Percentiles rank a stretch among this genome's conserved stretches.
These are phyloP conservation scores for Merops nubicus DNA, from an alignment of 2,113 vertebrate species.

Conservation along the genomic window DNA sequence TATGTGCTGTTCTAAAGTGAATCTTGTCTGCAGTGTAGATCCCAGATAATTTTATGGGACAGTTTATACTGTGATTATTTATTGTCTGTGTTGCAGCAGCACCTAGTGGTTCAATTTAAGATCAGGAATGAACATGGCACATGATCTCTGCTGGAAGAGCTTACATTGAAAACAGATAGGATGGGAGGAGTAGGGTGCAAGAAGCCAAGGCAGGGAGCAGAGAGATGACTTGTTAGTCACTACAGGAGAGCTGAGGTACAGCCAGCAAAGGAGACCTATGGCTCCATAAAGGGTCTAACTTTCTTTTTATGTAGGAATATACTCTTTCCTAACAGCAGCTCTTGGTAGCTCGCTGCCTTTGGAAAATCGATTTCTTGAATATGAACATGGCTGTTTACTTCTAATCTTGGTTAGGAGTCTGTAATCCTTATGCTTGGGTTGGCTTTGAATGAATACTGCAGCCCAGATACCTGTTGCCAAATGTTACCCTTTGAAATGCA, in stretches of 20 bases:
- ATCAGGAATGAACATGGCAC: neutral
- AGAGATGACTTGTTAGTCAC: neutral
- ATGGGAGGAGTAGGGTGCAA: neutral
- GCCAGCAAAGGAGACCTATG: neutral
- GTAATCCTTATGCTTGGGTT: neutral
- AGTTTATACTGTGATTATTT: neutral
- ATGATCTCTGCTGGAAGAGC: neutral
- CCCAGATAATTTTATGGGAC: neutral
- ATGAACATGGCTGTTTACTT: neutral
- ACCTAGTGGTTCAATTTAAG: constrained; percentile 61
- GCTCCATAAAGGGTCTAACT: neutral
- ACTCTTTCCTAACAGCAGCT: neutral
- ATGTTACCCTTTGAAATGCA: neutral
- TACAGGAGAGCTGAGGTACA: neutral
- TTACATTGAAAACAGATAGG: neutral
- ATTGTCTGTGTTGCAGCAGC: constrained; percentile 57
- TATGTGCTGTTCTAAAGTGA: neutral
- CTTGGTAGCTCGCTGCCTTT: neutral
- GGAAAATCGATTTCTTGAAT: neutral
- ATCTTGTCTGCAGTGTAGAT: neutral
- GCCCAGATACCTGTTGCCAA: neutral
- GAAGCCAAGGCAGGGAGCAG: neutral
- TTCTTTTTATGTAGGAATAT: neutral
- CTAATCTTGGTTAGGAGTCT: neutral
- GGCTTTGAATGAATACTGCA: neutral